Evolutionary conservation across 2,888 invertebrate species (phyloP).

Genomic region (Drosophila pseudotalamancana): DNA sequence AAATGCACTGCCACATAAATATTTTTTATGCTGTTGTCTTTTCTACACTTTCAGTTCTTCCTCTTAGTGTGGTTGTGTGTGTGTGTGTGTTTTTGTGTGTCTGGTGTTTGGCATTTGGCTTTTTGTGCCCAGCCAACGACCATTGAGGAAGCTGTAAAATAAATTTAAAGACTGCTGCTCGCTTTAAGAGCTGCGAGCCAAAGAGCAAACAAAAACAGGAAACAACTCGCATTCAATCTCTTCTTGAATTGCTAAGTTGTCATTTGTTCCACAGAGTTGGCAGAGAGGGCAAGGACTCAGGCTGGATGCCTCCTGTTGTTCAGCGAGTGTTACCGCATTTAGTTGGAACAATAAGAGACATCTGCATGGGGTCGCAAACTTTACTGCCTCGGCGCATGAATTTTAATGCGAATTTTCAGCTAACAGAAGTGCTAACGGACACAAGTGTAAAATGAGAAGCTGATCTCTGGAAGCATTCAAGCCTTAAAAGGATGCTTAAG

Average conservation of each 20-base stretch:
- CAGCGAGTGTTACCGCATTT: conserved; percentile 25
- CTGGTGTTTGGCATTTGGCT: conserved; percentile 51
- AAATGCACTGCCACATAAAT: conserved; percentile 69
- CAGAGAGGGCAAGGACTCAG: not conserved
- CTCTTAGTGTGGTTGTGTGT: conserved; percentile 4
- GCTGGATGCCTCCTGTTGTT: not conserved
- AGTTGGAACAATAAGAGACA: conserved; percentile 27
- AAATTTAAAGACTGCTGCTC: conserved; percentile 56
- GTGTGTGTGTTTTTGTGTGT: conserved; percentile 1
- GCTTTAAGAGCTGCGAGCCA: conserved; percentile 29
- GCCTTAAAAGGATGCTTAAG: not conserved
- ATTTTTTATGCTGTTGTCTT: conserved; percentile 68
- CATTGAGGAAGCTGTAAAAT: conserved; percentile 72
- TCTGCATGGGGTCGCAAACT: conserved; percentile 17
- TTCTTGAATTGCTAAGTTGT: conserved; percentile 35
- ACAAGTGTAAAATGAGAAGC: not conserved
- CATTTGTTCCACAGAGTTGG: conserved; percentile 23
- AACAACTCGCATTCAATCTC: conserved; percentile 40
- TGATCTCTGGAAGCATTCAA: not conserved
- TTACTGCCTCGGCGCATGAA: conserved; percentile 4
- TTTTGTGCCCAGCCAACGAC: conserved; percentile 29
- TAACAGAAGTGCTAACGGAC: not conserved
- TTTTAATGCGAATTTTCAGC: conserved; percentile 1
- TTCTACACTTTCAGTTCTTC: conserved; percentile 48
- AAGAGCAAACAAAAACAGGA: conserved; percentile 34